These are phyloP conservation scores for Reticulitermes speratus DNA, from an alignment of 1,140 invertebrate genomes.

Conservation along the genomic window DNA sequence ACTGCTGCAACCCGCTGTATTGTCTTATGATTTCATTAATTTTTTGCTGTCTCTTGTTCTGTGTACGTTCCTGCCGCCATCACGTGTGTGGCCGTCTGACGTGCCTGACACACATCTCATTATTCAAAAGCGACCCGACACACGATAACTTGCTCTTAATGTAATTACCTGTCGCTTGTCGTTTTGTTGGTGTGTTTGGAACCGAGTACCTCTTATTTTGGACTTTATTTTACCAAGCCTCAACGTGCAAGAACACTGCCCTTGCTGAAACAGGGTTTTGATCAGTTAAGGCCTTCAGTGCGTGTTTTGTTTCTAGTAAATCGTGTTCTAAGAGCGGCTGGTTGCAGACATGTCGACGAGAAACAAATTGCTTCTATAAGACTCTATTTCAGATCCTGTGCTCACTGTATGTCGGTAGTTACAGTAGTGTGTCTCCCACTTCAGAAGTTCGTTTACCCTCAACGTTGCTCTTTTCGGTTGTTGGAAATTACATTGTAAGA, in stretches of 20 bases:
- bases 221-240: background rate
- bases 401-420: too few relatives aligned
- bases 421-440: too few relatives aligned
- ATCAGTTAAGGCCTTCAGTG: background rate
- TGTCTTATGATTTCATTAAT: conserved; percentile 18
- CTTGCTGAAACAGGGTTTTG: background rate
- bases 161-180: background rate
- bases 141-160: background rate
- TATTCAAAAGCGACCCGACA: background rate
- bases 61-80: background rate
- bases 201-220: background rate
- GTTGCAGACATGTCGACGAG: too few relatives aligned
- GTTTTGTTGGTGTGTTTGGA: background rate
- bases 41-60: background rate
- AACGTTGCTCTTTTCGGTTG: too few relatives aligned
- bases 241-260: too few relatives aligned
- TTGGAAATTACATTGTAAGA: too few relatives aligned
- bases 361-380: too few relatives aligned
- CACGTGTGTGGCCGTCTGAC: background rate
- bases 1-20: background rate
- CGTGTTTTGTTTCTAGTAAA: too few relatives aligned
- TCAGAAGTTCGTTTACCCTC: too few relatives aligned
- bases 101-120: background rate
- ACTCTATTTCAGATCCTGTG: too few relatives aligned
- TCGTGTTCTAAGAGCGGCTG: too few relatives aligned